Conservation (phyloP, 2,797 vertebrate species). For the Clarias platycephalus region DNA sequence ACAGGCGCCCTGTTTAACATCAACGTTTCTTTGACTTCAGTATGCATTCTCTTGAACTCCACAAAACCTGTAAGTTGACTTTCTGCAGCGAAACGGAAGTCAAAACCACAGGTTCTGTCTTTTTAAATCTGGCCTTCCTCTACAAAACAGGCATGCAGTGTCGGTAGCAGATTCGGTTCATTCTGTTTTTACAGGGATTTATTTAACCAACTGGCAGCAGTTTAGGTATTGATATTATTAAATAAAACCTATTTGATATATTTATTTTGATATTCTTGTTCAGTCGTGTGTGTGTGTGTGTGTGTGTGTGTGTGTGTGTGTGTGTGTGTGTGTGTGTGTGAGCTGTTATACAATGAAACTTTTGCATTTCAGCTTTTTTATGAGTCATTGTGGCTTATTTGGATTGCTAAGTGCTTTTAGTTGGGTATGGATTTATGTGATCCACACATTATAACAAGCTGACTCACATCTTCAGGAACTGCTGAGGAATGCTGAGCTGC, state of each 20-base stretch:
- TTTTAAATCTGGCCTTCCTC: conserved; percentile 38
- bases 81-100: conserved; percentile 28
- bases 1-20: not conserved
- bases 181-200: conserved; percentile 47
- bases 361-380: conserved; percentile 21
- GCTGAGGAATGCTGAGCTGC: conserved; percentile 41
- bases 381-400: conserved; percentile 37
- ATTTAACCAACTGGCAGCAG: conserved; percentile 37
- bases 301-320: too few relatives aligned
- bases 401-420: conserved; percentile 30
- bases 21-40: not conserved
- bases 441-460: conserved; percentile 37
- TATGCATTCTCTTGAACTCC: conserved; percentile 1
- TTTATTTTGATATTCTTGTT: not conserved
- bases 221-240: not conserved
- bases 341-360: not conserved
- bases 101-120: conserved; percentile 21
- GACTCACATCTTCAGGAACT: conserved; percentile 42
- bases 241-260: not conserved
- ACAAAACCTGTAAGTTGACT: conserved; percentile 14
- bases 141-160: not conserved
- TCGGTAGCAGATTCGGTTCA: conserved; percentile 9
- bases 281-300: not conserved
- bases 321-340: not conserved
- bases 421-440: conserved; percentile 30